Evolutionary conservation across 1,140 invertebrate species (phyloP), one percentile per base, ranked within the genome.

Genomic region (Neodiprion fabricii): DNA sequence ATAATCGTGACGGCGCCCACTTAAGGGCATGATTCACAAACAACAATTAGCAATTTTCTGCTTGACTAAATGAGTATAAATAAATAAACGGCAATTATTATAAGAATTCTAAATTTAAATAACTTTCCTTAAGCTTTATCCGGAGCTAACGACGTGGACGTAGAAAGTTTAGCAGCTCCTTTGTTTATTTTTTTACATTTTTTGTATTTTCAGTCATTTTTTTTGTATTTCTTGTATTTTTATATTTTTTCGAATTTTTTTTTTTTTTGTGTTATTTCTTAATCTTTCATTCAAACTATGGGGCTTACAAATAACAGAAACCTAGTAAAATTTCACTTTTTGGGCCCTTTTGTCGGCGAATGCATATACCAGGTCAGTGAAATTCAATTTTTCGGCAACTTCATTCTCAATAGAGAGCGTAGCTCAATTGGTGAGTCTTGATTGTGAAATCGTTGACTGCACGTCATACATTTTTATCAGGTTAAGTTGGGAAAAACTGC

Each of bases 401-500:
- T 78, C 74, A 74, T 75, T 78, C 74, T 78, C 71, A 72, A 78
- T 75, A 48, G 74, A 75, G 47, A 75, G 72, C 47, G 67, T 75
- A 69, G 77, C 74, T 50, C 72, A 50, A 47, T 75, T 75, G 66
- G 68, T 71, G 21, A 76, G 50, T 74, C 72, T 74, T 67, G 21
- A 48, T 75, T 79, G 78, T 72, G 76, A 74, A n/a, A 75, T 77
- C 9, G 74, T 77, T 70, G 78, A 75, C 69, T 75, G 72, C 48
- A 78, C 67, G 17, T 21, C 17, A 72, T 73, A 73, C 23, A 69
- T 76, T 70, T 78, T 74, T 72, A 79, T 79, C 67, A 79, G 61
- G 67, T 79, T 79, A 11, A 79, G 48, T 79, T 79, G 76, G 9
- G 73, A 78, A 76, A 77, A 78, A 78, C 71, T 78, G 47, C 77